Evolutionary conservation across 2,113 vertebrate genomes (phyloP), one percentile per base, ranked within the genome.

Genomic region (Cygnus buccinator): DNA sequence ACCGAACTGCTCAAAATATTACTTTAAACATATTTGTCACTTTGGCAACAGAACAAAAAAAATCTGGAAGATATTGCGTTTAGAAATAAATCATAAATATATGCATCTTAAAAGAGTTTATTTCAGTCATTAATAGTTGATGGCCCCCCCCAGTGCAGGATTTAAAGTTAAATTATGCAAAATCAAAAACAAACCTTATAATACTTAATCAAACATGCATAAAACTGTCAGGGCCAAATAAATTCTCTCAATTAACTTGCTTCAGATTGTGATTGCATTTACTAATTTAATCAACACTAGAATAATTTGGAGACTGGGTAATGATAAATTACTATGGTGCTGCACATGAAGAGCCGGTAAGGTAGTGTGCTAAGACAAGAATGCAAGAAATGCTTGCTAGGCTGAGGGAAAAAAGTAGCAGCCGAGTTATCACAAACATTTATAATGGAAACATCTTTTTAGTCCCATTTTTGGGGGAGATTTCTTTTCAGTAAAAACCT

Each of bases 151-250:
- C 96, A 80, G 95, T 18, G 73, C 84, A 97, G 97, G 98, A 98
- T 99, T 98, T 99, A 98, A 99, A 98, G 98, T 98, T 98, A 98
- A 98, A 98, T 99, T 99, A 99, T 99, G 98, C 98, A 98, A 99
- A 99, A 98, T 99, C 97, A 98, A 99, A 99, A 99, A 97, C 98
- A 99, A 98, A 98, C 98, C 98, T 98, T 97, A 98, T 98, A 98
- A 98, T 98, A 98, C 98, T 99, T 99, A 98, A 99, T 99, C 98
- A 99, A 98, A 98, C 97, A 98, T 96, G 98, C 98, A 98, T 99
- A 98, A 99, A 99, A 96, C 98, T 98, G 98, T 99, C 98, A 92
- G 89, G 91, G 93, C 97, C 98, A 97, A 98, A 99, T 99, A 98
- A 98, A 99, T 99, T 98, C 97, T 98, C 98, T 97, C 97, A 97